Base-by-base conservation (phyloP, 1,140 invertebrate genomes). In the Cyclina sinensis region DNA sequence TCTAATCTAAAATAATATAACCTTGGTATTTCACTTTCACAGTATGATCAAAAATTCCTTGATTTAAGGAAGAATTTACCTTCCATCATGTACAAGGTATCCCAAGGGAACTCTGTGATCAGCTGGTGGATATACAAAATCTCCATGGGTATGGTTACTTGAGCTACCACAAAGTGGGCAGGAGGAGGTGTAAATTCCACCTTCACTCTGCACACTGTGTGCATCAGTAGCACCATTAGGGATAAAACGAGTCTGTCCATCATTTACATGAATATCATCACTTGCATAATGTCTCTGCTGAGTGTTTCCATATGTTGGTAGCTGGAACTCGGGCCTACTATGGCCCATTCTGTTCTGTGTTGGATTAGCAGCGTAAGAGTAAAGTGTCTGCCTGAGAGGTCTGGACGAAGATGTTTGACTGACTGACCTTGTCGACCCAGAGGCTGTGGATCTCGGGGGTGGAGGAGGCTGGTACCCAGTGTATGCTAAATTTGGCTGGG, bases 91-190 rank as follows among this genome's bases (percentile, higher is more conserved):
- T 51, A 91, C 54, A 4, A 85, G 37, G 70, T 92, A 93, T 76
- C 87, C 89, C 21, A 87, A 32, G 24, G 90, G 85, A 21, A 76
- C 88, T 21, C 68, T 84, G n/a, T 86, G 70, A 27, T 90, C 87
- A 46, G 62, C 84, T 12, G 89, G 89, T 30, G 90, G 88, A 65
- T 87, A 88, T n/a, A 90, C 85, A 70, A 88, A 90, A 39, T 92
- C 91, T 73, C 90, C 90, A 68, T 94, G 93, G n/a, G 91, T 91
- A 46, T 93, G 92, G 27, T 81, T 88, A 0, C 88, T 88, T 9
- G 76, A 35, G 9, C 91, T 91, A 14, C 93, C 93, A 91, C 93
- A 93, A 78, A 93, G 68, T 16, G 92, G 91, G 82, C 92, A 94
- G 2, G 73, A 9, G 37, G 79, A 68, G 27, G 89, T 88, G 39